These are phyloP conservation scores for Ametastegia equiseti DNA, from an alignment of 2,888 invertebrate species.

Conservation along the genomic window DNA sequence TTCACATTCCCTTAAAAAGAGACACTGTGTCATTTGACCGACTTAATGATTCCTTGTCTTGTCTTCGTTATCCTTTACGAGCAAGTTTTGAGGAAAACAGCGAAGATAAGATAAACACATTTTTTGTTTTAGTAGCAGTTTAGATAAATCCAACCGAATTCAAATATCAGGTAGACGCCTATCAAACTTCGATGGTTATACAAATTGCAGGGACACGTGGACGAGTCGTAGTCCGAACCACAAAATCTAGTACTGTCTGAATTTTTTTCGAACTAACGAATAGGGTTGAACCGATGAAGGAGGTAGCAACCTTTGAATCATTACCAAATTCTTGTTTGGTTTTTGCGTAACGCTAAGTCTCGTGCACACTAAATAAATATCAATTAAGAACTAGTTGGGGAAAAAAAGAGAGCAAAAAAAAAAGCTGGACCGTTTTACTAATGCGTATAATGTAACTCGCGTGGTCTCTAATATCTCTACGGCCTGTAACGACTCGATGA, in stretches of 20 bases:
- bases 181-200: neutral
- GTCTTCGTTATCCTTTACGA: constrained; percentile 39
- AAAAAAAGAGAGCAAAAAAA: neutral
- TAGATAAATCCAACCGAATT: constrained; percentile 18
- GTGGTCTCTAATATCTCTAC: neutral
- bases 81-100: constrained; percentile 22
- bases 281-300: constrained; percentile 5
- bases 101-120: constrained; percentile 25
- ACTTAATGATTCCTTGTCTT: constrained; percentile 20
- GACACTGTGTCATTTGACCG: constrained; percentile 20
- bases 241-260: neutral
- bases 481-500: constrained; percentile 33
- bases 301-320: neutral
- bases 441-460: constrained; percentile 11
- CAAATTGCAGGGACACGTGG: neutral
- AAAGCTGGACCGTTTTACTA: neutral
- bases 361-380: constrained; percentile 22
- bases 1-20: constrained; percentile 12
- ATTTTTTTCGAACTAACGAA: neutral
- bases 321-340: constrained; percentile 19
- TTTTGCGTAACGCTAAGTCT: constrained; percentile 12
- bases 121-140: neutral
- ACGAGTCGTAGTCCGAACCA: neutral
- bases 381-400: constrained; percentile 10
- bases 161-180: neutral